Percentiles rank a stretch among this genome's conserved stretches.
Evolutionary conservation across 1,140 invertebrate genomes (phyloP).

Genomic region (Ceratosolen fusciceps): DNA sequence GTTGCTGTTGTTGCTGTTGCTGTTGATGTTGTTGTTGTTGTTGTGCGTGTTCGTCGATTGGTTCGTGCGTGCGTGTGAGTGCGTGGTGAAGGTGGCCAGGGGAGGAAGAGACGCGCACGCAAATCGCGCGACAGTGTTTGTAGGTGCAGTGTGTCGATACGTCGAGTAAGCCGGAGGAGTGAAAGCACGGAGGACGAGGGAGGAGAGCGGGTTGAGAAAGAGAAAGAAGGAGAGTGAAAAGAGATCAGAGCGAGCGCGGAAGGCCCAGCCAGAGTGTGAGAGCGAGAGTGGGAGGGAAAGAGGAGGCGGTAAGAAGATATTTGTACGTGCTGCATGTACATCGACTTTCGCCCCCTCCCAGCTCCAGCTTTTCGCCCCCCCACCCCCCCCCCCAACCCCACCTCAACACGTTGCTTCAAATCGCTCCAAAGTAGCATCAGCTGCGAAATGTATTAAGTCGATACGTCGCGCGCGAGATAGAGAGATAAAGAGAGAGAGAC

Average conservation of each 20-base stretch:
- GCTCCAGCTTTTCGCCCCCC: not conserved
- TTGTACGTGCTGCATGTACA: constrained; percentile 12
- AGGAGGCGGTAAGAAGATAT: constrained; percentile 23
- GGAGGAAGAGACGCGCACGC: not conserved
- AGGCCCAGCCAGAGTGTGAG: not conserved
- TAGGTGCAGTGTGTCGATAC: constrained; percentile 12
- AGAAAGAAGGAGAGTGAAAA: not conserved
- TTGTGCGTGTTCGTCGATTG: too few relatives aligned
- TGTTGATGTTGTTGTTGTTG: too few relatives aligned
- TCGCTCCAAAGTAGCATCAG: constrained; percentile 16
- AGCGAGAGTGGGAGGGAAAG: not conserved
- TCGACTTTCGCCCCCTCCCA: constrained; percentile 23
- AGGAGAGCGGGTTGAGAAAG: not conserved
- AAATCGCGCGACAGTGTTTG: constrained; percentile 6
- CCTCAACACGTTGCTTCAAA: too few relatives aligned
- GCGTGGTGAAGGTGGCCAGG: not conserved
- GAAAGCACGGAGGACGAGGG: not conserved
- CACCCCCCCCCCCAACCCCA: not conserved
- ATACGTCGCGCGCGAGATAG: constrained; percentile 11
- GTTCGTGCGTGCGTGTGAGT: not conserved
- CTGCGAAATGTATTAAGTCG: constrained; percentile 28
- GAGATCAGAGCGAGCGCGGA: not conserved
- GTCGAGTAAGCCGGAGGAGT: not conserved
- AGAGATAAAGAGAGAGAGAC: too few relatives aligned
- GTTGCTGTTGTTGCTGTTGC: too few relatives aligned